A percentile compares a stretch with the other conserved stretches of the same genome.
Conservation (phyloP, 1,140 invertebrate genomes). For the Papilio xuthus region DNA sequence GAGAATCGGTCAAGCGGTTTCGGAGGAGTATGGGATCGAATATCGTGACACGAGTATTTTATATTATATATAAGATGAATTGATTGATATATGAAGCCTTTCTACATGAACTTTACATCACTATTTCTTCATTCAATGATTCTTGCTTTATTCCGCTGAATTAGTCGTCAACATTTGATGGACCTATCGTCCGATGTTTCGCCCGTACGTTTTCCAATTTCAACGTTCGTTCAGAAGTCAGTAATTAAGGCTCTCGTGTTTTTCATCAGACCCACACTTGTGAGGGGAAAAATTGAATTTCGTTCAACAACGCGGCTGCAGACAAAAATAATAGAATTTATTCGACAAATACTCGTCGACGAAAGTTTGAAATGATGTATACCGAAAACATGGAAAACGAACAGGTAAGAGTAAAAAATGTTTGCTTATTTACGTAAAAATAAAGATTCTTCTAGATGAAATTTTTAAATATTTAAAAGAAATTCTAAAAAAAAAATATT, state of each 20-base stretch:
- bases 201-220: slow-evolving; percentile 1
- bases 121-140: not conserved
- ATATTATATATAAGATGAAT: too few species aligned
- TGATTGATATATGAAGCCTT: too few species aligned
- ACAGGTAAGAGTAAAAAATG: too few species aligned
- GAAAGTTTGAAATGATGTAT: not conserved
- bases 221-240: slow-evolving; percentile 9
- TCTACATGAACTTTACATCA: too few species aligned
- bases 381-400: too few species aligned
- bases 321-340: slow-evolving; percentile 13
- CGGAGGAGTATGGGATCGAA: too few species aligned
- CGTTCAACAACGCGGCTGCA: slow-evolving; percentile 14
- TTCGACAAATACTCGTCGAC: not conserved
- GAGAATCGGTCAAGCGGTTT: too few species aligned
- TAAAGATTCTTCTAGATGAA: too few species aligned
- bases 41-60: too few species aligned
- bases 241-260: slow-evolving; percentile 23
- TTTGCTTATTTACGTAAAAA: too few species aligned
- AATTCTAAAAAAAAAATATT: too few species aligned
- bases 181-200: not conserved
- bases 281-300: slow-evolving; percentile 14
- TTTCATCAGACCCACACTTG: slow-evolving; percentile 16
- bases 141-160: not conserved
- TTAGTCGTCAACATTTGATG: not conserved
- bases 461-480: too few species aligned